phyloP scores from a whole-genome alignment of 2,797 vertebrate genomes.

The Amblyraja radiata region DNA sequence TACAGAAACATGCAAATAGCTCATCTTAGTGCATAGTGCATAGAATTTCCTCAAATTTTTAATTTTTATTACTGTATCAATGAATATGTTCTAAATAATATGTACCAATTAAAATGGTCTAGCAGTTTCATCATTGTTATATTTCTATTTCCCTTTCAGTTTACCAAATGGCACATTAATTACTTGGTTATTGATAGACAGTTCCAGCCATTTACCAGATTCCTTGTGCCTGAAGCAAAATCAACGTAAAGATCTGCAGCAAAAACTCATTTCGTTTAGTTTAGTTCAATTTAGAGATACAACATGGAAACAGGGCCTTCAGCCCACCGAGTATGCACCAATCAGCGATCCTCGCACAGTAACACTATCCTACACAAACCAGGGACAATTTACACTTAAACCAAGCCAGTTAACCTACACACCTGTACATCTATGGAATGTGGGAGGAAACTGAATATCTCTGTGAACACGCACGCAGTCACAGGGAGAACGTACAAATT shows the following conservation, averaged over 20 bases:
- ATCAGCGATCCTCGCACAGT: no score
- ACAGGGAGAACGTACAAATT: no score
- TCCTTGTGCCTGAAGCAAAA: not conserved
- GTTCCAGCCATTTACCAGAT: not conserved
- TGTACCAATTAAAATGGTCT: slow-evolving; percentile 5
- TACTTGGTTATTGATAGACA: not conserved
- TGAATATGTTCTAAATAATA: not conserved
- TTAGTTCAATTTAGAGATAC: no score
- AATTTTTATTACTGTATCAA: not conserved
- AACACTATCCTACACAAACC: no score
- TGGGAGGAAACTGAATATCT: no score
- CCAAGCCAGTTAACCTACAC: no score
- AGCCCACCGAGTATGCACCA: no score
- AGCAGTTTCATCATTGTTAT: not conserved
- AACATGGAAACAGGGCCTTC: no score
- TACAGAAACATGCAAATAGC: not conserved
- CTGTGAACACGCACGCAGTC: no score
- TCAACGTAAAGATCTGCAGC: not conserved
- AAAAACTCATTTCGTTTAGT: not conserved
- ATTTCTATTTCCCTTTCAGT: not conserved
- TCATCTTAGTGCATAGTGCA: not conserved
- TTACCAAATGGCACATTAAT: not conserved
- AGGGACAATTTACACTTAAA: no score
- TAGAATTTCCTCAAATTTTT: not conserved
- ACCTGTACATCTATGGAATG: no score